phyloP scores from a whole-genome alignment of 2,888 invertebrate genomes.

The Hemithea aestivaria region DNA sequence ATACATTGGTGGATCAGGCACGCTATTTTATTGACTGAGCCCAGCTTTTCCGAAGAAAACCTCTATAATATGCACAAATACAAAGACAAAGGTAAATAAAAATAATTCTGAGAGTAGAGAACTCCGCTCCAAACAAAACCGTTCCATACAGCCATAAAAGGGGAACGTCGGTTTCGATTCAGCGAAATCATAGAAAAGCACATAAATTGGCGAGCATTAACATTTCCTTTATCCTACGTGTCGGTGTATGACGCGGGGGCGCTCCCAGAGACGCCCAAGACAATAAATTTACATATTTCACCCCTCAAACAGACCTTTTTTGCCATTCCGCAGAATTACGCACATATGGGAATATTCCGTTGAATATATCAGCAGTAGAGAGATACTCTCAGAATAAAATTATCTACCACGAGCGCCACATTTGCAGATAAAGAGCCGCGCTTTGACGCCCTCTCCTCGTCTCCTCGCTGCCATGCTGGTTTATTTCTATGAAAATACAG shows the following conservation, averaged over 20 bases:
- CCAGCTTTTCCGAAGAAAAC: too few species aligned
- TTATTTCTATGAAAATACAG: constrained; percentile 23
- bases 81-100: constrained; percentile 20
- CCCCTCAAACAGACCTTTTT: constrained; percentile 80
- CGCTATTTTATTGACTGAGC: too few species aligned
- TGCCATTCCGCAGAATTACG: constrained; percentile 79
- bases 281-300: constrained; percentile 80
- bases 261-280: constrained; percentile 71
- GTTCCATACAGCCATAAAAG: constrained; percentile 50
- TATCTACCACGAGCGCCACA: constrained; percentile 70
- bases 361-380: constrained; percentile 78
- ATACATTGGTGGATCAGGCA: too few species aligned
- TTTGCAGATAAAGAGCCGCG: constrained; percentile 66
- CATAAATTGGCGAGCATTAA: constrained; percentile 78
- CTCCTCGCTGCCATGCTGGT: constrained; percentile 4
- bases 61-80: too few species aligned
- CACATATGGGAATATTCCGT: constrained; percentile 79
- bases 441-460: constrained; percentile 48
- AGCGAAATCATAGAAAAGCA: constrained; percentile 79
- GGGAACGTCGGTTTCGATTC: constrained; percentile 67
- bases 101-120: constrained; percentile 1
- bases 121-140: constrained; percentile 23
- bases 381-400: constrained; percentile 78
- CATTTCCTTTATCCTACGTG: constrained; percentile 79
- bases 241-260: constrained; percentile 77